phyloP scores from a whole-genome alignment of 2,113 vertebrate species.

The Cromileptes altivelis region DNA sequence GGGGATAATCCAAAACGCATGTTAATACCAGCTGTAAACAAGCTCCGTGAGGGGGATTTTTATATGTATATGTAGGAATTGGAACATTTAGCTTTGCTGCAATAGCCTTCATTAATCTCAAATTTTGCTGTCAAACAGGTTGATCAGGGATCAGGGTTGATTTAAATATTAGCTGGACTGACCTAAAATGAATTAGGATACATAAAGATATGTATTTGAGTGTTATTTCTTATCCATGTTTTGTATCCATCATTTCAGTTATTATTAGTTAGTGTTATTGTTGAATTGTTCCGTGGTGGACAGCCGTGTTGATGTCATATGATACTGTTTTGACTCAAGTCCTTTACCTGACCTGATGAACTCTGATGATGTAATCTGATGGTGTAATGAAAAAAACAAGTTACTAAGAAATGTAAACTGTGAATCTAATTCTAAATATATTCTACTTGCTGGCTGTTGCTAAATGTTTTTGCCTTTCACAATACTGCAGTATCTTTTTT shows the following conservation, averaged over 20 bases:
- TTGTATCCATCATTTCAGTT: background rate
- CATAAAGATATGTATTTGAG: background rate
- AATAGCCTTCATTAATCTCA: background rate
- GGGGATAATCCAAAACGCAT: too few species aligned
- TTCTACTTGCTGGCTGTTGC: background rate
- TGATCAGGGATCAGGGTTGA: background rate
- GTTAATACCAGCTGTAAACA: too few species aligned
- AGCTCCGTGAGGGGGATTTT: background rate
- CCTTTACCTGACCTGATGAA: slow-evolving; percentile 35
- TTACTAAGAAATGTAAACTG: background rate
- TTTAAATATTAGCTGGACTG: background rate
- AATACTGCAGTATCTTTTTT: background rate
- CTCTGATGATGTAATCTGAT: slow-evolving; percentile 37
- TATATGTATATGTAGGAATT: background rate
- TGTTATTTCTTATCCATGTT: background rate
- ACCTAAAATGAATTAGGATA: background rate
- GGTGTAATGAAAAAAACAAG: background rate
- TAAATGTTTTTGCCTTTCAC: background rate
- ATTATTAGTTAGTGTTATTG: background rate
- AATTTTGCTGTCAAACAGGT: background rate
- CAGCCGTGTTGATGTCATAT: slow-evolving; percentile 25
- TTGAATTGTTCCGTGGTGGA: background rate
- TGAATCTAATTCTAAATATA: slow-evolving; percentile 5
- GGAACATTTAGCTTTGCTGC: background rate
- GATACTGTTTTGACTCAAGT: slow-evolving; percentile 34